Evolutionary conservation across 2,797 vertebrate genomes (phyloP), one percentile per base, ranked within the genome.

Genomic region (Argya squamiceps): DNA sequence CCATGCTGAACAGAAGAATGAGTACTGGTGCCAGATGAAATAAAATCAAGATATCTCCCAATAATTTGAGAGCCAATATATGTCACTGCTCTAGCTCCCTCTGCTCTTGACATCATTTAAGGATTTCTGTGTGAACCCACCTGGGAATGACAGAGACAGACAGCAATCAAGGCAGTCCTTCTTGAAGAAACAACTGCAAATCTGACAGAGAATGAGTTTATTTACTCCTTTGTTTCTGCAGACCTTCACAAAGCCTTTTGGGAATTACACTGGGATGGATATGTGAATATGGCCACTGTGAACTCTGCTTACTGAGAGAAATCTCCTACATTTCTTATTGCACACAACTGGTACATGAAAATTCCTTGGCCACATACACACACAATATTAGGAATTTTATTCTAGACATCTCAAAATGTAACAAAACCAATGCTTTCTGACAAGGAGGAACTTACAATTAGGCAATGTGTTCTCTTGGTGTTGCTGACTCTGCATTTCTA

Each of bases 1-100:
- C 52, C 14, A 12, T 49, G 34, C 41, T 93, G 86, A 96, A 53
- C 11, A 63, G 62, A 59, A 91, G 26, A 88, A 24, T 81, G 47
- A 73, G 71, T 85, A 36, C 65, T 65, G 24, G 34, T 79, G 73
- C 85, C 86, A 93, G 75, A 67, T 73, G 44, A 96, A 95, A 92
- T 95, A 89, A 94, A 97, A 94, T 94, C 84, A 95, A 94, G 82
- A 76, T 86, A 63, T 93, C 47, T 88, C n/a, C 36, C 87, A 89
- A 69, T 91, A 94, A 92, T 50, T 52, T 53, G 91, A 93, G 43
- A 93, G 77, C 29, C 82, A 92, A 88, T 93, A 88, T 84, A 81
- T 92, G 76, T 92, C 87, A 79, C 55, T 86, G 69, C 23, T 83
- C 26, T 37, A 73, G 62, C 47, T 96, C 67, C 73, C 65, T 84